Evolutionary conservation across 2,888 invertebrate species (phyloP).

Genomic region (Drosophila nr. perissopoda): DNA sequence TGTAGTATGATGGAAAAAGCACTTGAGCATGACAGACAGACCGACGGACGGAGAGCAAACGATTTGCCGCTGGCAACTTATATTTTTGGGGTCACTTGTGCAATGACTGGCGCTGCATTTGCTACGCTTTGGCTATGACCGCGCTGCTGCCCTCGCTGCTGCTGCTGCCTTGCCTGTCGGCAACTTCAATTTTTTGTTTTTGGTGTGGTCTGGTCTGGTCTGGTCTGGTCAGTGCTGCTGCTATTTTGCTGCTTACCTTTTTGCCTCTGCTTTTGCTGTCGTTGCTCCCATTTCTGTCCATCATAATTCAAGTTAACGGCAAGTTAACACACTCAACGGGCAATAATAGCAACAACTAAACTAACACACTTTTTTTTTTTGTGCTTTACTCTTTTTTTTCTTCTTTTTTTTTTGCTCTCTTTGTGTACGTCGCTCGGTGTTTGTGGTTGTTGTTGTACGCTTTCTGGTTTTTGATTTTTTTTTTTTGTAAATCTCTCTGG

Average conservation of each 20-base stretch:
- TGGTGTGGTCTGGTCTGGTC: no score
- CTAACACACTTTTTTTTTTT: conserved; percentile 60
- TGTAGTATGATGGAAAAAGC: conserved; percentile 31
- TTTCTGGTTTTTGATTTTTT: conserved; percentile 61
- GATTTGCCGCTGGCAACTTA: conserved; percentile 34
- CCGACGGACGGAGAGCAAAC: conserved; percentile 1
- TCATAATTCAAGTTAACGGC: conserved; percentile 67
- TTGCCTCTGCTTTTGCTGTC: conserved; percentile 33
- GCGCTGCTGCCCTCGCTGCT: conserved; percentile 12
- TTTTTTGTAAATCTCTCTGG: conserved; percentile 52
- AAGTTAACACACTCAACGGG: conserved; percentile 53
- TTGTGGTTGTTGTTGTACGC: conserved; percentile 58
- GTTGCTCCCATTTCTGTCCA: conserved; percentile 47
- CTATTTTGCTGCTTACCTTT: conserved; percentile 31
- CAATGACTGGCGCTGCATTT: conserved; percentile 39
- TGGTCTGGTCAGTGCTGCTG: conserved; percentile 24
- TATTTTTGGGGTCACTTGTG: conserved; percentile 55
- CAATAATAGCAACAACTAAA: conserved; percentile 61
- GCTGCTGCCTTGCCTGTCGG: conserved; percentile 30
- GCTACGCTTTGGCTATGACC: conserved; percentile 18
- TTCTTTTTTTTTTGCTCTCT: conserved; percentile 9
- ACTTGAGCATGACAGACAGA: conserved; percentile 43
- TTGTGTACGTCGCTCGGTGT: conserved; percentile 5
- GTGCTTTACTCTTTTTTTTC: conserved; percentile 9
- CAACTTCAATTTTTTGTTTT: conserved; percentile 23